Base-by-base conservation (phyloP, 2,888 invertebrate genomes). In the Aethes cnicana region DNA sequence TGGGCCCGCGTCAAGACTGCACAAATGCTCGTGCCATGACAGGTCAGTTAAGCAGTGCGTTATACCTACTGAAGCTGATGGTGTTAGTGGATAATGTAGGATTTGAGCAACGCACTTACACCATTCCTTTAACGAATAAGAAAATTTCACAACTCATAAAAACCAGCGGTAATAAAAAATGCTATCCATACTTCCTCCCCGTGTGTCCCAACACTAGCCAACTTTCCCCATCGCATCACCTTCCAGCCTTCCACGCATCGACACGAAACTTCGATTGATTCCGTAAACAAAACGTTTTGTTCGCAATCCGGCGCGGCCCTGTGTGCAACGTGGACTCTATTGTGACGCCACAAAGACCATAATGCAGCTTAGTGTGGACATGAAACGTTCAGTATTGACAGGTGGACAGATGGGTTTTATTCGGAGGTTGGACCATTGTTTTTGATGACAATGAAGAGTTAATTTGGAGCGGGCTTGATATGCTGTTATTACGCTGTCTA, bases 191-290 rank as follows among this genome's bases (percentile, higher is more conserved):
- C 58, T 21, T 3, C 26, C 1, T 4, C 0, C 0, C 69, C 50
- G 68, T 82, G 68, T 73, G 70, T 79, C 69, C 53, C 56, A 50
- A 47, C 63, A 63, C 66, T 74, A 73, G 78, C 81, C n/a, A 84
- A 81, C 69, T 77, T 76, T 69, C 64, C 67, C 71, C 68, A 61
- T 74, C 68, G 66, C 69, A 54, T 59, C 62, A 81, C 76, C 82
- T 76, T 77, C 77, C 79, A 78, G 81, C 76, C 82, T 76, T 77
- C 77, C 79, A 78, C 69, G 64, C 74, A 78, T 79, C 79, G 79
- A 78, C 80, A 77, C 76, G 75, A 77, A 77, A 80, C 79, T 75
- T 77, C 82, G 83, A 84, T 83, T 82, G 86, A 82, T 83, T 79
- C 72, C 72, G 75, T 75, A 75, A 81, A 85, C 84, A 84, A 83